Evolutionary conservation across 2,113 vertebrate species (phyloP), one percentile per base, ranked within the genome.

Genomic region (Chascanopsetta lugubris): DNA sequence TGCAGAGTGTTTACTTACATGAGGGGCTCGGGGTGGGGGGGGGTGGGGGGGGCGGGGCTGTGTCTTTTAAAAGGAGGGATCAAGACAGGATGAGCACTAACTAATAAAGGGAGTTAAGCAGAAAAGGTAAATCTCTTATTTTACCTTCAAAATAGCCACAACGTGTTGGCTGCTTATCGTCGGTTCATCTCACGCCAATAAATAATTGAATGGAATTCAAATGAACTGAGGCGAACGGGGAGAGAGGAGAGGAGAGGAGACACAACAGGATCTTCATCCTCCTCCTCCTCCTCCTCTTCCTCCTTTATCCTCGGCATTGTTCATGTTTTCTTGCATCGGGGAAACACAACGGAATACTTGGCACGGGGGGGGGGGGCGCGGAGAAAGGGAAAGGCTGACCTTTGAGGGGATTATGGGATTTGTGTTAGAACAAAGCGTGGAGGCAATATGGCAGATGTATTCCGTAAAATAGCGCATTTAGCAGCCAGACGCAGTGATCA

Each of bases 361-460:
- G 51, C 3, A 8, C 75, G 58, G 24, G 65, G 48, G 69, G 48
- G 69, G 80, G 75, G 74, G 45, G 48, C 51, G 34, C 20, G 24
- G 57, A 72, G 57, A 60, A 77, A 42, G 72, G 74, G 57, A 73
- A 61, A 56, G 22, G 54, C 60, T 88, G 88, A 87, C 79, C 87
- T 88, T 88, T 87, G 76, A 79, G 69, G 69, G 83, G 83, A 87
- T 89, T 90, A 89, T 79, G 72, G 86, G 84, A 84, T 87, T 89
- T 81, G 77, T 77, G 47, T 82, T 62, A 40, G 64, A 86, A 85
- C 61, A 86, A 80, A 85, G 69, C 45, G 12, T 70, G 72, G 49
- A 79, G 77, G 81, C 79, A 82, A 85, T 83, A 85, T 83, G 80
- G 78, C 62, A 71, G 68, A 85, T 77, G 88, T 61, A 78, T 83